Conservation (phyloP, 2,888 invertebrate genomes). For the Notocelia uddmanniana region DNA sequence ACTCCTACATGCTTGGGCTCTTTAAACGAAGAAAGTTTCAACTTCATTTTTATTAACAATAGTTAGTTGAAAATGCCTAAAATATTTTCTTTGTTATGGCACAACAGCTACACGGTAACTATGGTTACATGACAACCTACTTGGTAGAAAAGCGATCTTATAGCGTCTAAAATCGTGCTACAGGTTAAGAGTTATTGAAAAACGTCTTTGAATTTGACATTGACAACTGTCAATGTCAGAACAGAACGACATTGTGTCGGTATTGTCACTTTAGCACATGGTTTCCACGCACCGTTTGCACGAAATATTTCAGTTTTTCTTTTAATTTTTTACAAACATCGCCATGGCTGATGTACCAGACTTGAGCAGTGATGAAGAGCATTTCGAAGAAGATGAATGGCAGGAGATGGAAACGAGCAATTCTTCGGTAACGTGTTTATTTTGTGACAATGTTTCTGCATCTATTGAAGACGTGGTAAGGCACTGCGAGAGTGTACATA, state of each 20-base stretch:
- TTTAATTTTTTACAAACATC: constrained; percentile 35
- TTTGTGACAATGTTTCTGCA: constrained; percentile 88
- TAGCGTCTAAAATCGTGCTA: background rate
- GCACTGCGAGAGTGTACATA: constrained; percentile 88
- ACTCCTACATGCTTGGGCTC: constrained; percentile 91
- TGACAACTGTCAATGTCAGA: too few species aligned
- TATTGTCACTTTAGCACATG: constrained; percentile 54
- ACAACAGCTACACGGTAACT: background rate
- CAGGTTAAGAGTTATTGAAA: background rate
- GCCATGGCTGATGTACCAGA: constrained; percentile 81
- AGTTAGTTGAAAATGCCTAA: background rate
- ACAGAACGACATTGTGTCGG: too few species aligned
- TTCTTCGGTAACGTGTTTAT: constrained; percentile 87
- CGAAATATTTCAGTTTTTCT: constrained; percentile 17
- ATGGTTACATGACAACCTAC: constrained; percentile 6
- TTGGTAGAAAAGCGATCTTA: background rate
- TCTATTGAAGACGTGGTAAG: constrained; percentile 87
- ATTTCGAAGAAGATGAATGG: constrained; percentile 81
- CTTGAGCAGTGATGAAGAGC: constrained; percentile 81
- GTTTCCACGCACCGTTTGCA: constrained; percentile 41
- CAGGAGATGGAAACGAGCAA: constrained; percentile 80
- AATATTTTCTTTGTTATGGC: constrained; percentile 14
- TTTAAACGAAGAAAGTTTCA: constrained; percentile 92
- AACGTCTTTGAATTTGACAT: constrained; percentile 23
- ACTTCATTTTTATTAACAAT: constrained; percentile 86